phyloP scores from a whole-genome alignment of 2,888 invertebrate genomes.

The Hyposoter dolosus region DNA sequence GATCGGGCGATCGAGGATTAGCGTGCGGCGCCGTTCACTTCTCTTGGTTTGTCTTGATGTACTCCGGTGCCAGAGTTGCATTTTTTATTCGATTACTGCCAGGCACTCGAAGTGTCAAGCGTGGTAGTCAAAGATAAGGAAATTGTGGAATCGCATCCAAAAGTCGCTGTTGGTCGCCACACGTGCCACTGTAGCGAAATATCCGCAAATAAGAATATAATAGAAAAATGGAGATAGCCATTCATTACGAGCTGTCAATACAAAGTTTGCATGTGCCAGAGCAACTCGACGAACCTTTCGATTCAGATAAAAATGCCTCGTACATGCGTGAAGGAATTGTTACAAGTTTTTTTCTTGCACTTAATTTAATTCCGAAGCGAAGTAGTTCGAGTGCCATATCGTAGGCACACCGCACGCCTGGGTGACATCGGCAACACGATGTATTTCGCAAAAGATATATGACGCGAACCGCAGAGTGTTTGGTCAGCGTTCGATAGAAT shows the following conservation, averaged over 20 bases:
- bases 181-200: too few species aligned
- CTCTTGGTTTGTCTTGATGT: conserved; percentile 48
- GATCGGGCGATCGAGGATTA: conserved; percentile 49
- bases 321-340: conserved; percentile 47
- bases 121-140: background rate
- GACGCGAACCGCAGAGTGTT: conserved; percentile 50
- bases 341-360: conserved; percentile 17
- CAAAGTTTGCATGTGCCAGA: background rate
- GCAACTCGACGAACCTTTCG: background rate
- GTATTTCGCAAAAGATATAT: conserved; percentile 64
- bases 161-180: background rate
- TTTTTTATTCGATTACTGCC: conserved; percentile 9
- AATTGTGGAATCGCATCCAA: background rate
- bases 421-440: conserved; percentile 53
- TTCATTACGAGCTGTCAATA: background rate
- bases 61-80: conserved; percentile 15
- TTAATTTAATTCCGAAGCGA: conserved; percentile 6
- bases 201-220: too few species aligned
- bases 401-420: conserved; percentile 28
- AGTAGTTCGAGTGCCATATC: conserved; percentile 18
- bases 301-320: background rate
- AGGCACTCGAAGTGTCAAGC: background rate
- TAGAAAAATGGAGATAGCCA: background rate
- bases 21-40: conserved; percentile 68
- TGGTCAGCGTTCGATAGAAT: conserved; percentile 56